Evolutionary conservation across 1,140 invertebrate genomes (phyloP).

Genomic region (Neuroterus valhalla): DNA sequence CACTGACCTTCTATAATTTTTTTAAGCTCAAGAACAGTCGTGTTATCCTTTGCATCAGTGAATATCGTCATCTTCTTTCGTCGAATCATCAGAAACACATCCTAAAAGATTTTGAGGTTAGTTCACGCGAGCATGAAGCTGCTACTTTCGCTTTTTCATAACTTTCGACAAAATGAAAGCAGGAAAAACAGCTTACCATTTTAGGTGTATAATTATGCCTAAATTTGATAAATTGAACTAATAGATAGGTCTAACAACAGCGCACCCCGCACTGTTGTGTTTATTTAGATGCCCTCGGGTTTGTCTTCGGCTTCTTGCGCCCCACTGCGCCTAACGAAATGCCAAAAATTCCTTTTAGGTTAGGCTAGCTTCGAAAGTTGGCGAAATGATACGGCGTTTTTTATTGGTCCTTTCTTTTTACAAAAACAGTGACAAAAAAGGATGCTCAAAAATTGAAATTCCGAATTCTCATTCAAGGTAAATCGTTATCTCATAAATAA

Average conservation of each 20-base stretch:
- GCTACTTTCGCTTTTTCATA: neutral
- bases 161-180: neutral
- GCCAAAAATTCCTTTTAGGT: too few species aligned
- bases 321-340: too few species aligned
- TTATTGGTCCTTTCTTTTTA: too few species aligned
- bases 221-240: constrained; percentile 15
- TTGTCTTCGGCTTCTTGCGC: neutral
- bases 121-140: constrained; percentile 5
- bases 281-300: constrained; percentile 3
- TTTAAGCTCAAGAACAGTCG: constrained; percentile 94
- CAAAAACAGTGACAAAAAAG: too few species aligned
- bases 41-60: constrained; percentile 98
- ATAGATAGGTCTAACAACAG: constrained; percentile 14
- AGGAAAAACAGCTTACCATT: neutral
- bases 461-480: too few species aligned
- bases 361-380: too few species aligned
- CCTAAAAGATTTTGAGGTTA: constrained; percentile 76
- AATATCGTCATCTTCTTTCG: constrained; percentile 98
- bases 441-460: too few species aligned
- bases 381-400: too few species aligned
- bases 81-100: constrained; percentile 98
- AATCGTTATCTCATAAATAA: too few species aligned
- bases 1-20: constrained; percentile 95
- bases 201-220: neutral
- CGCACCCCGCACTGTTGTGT: constrained; percentile 6